Conservation (phyloP, 2,113 vertebrate species). For the Pelecanus crispus region DNA sequence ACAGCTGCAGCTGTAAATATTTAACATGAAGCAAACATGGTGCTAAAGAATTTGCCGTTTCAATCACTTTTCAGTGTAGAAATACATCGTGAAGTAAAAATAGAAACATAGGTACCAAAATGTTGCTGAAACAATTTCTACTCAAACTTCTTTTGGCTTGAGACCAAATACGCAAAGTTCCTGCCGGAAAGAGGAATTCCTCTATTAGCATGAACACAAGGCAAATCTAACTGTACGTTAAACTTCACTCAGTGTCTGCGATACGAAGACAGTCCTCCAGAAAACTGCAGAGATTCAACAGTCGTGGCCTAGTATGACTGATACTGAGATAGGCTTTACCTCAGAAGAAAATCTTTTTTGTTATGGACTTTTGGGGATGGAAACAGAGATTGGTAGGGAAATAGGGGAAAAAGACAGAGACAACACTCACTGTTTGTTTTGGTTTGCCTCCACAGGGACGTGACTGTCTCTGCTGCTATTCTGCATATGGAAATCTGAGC, state of each 20-base stretch:
- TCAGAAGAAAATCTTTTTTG: background rate
- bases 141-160: slow-evolving; percentile 5
- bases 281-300: background rate
- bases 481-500: background rate
- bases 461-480: background rate
- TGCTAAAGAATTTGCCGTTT: background rate
- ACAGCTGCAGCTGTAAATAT: slow-evolving; percentile 43
- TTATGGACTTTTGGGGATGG: background rate
- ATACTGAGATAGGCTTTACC: background rate
- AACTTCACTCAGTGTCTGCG: background rate
- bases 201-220: background rate
- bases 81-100: slow-evolving; percentile 7
- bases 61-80: background rate
- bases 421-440: background rate
- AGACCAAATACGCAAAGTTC: background rate
- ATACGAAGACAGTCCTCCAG: background rate
- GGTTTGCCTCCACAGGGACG: background rate
- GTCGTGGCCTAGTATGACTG: background rate
- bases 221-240: background rate
- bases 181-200: slow-evolving; percentile 5
- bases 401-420: background rate
- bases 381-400: background rate
- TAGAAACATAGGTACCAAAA: background rate
- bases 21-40: background rate
- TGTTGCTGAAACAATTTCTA: background rate